A percentile compares a stretch with the other conserved stretches of the same genome.
phyloP scores from a whole-genome alignment of 64 coral and sea anemone species.

The Stichodactyla helianthus region DNA sequence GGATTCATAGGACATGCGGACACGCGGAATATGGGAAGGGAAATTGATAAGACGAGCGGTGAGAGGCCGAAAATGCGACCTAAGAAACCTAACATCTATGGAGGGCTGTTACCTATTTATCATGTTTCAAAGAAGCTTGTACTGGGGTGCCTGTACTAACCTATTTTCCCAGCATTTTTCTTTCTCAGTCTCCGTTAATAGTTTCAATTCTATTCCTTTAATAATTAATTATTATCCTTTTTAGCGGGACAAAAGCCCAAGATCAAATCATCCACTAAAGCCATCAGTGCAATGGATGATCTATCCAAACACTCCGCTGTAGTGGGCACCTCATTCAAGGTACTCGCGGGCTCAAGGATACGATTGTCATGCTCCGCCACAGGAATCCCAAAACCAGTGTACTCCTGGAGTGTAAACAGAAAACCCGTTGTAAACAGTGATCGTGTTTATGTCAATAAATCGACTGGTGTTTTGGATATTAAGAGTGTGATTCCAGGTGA shows the following conservation, averaged over 20 bases:
- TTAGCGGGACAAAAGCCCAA: neutral
- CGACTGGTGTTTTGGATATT: conserved; percentile 45
- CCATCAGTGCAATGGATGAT: neutral
- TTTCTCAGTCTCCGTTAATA: neutral
- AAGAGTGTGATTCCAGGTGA: conserved; percentile 25
- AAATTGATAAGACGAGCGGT: too few relatives aligned
- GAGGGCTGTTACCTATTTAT: too few relatives aligned
- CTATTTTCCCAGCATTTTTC: too few relatives aligned
- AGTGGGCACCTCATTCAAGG: neutral
- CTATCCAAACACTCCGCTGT: neutral
- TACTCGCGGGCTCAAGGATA: conserved; percentile 18
- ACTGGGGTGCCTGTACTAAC: too few relatives aligned
- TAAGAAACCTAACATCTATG: too few relatives aligned
- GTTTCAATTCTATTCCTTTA: neutral
- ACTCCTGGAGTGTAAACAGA: conserved; percentile 44
- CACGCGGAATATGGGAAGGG: too few relatives aligned
- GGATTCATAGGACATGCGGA: too few relatives aligned
- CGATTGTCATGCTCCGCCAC: conserved; percentile 62
- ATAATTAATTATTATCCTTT: neutral
- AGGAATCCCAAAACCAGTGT: conserved; percentile 57
- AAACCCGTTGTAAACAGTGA: conserved; percentile 1
- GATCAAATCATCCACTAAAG: neutral
- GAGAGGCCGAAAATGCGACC: too few relatives aligned
- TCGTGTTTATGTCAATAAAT: conserved; percentile 49
- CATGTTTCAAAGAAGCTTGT: too few relatives aligned